These are phyloP conservation scores for Phyllostomus hastatus DNA, from an alignment of 2,113 vertebrate genomes.

Conservation along the genomic window DNA sequence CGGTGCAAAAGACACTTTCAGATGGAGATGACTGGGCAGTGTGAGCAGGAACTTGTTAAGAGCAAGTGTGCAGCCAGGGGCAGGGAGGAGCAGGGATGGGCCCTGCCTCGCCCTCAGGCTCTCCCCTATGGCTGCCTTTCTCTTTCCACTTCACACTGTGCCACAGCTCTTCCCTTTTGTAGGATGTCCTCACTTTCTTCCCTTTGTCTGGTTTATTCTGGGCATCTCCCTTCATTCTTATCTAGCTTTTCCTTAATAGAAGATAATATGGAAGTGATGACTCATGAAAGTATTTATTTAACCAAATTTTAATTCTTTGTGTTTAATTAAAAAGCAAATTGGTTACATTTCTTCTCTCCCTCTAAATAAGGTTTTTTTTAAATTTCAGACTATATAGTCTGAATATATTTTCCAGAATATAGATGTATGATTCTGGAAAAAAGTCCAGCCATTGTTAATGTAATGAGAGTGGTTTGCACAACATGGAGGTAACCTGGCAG, in stretches of 20 bases:
- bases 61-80: not conserved
- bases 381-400: not conserved
- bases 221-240: not conserved
- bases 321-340: not conserved
- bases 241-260: not conserved
- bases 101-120: not conserved
- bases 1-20: not conserved
- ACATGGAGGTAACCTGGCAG: too few relatives aligned
- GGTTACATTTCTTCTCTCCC: not conserved
- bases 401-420: too few relatives aligned
- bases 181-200: not conserved
- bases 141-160: not conserved
- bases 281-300: not conserved
- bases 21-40: not conserved
- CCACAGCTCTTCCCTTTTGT: not conserved
- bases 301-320: not conserved
- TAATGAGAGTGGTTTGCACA: too few relatives aligned
- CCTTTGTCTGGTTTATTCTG: not conserved
- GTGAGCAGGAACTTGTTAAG: not conserved
- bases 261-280: not conserved
- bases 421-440: too few relatives aligned
- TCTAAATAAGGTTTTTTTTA: not conserved
- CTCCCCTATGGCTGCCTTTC: not conserved
- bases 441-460: too few relatives aligned
- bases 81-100: not conserved